These are phyloP conservation scores for Eupithecia subumbrata DNA, from an alignment of 2,888 invertebrate genomes.

Conservation along the genomic window DNA sequence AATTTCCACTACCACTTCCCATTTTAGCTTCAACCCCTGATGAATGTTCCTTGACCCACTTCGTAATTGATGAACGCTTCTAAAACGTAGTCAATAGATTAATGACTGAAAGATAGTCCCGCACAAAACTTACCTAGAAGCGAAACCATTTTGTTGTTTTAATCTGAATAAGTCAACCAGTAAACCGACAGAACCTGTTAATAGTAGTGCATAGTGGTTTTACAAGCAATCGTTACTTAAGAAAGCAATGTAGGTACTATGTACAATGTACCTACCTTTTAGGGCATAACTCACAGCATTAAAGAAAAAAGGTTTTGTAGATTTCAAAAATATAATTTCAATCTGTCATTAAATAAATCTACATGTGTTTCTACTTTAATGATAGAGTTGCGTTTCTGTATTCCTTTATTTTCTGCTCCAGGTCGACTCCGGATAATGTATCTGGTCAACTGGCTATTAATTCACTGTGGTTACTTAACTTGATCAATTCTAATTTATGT, in stretches of 20 bases:
- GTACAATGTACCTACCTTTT: no score
- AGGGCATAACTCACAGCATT: no score
- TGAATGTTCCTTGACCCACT: slow-evolving; percentile 64
- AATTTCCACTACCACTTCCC: slow-evolving; percentile 25
- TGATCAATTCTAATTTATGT: slow-evolving; percentile 72
- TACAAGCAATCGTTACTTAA: background rate
- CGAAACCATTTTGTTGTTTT: slow-evolving; percentile 11
- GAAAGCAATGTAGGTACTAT: background rate
- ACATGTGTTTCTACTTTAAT: background rate
- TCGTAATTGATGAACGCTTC: slow-evolving; percentile 73
- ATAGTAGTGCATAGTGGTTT: no score
- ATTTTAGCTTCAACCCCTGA: slow-evolving; percentile 58
- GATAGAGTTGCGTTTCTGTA: slow-evolving; percentile 23
- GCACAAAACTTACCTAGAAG: slow-evolving; percentile 46
- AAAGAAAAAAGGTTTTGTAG: no score
- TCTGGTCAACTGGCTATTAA: slow-evolving; percentile 77
- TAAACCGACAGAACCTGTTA: background rate
- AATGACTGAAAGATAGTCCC: slow-evolving; percentile 75
- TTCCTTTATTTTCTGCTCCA: background rate
- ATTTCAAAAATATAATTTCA: no score
- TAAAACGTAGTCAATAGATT: slow-evolving; percentile 78
- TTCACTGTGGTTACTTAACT: slow-evolving; percentile 77
- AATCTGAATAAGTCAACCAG: background rate
- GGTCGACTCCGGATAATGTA: slow-evolving; percentile 79
- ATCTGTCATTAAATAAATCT: background rate